Evolutionary conservation across 1,140 invertebrate species (phyloP).

Genomic region (Cotesia vestalis): DNA sequence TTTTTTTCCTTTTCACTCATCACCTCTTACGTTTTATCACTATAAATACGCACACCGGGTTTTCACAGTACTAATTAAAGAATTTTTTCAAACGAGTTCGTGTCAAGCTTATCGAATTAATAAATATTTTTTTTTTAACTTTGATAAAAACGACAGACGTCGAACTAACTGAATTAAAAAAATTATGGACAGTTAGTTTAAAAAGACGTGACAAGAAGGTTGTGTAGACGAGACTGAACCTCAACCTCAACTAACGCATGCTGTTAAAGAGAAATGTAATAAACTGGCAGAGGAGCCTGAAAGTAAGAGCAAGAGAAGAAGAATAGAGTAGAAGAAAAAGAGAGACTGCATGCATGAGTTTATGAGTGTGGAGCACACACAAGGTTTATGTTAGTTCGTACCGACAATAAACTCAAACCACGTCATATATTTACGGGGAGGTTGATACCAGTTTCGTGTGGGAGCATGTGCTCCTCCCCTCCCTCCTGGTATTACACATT

Average conservation of each 20-base stretch:
- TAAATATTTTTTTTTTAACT: no score
- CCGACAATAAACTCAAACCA: constrained; percentile 59
- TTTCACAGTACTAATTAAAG: neutral
- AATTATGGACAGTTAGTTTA: neutral
- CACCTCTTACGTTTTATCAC: constrained; percentile 9
- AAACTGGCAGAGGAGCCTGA: neutral
- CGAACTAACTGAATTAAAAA: no score
- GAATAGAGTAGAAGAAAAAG: constrained; percentile 37
- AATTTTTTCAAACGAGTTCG: no score
- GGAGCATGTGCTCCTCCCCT: constrained; percentile 7
- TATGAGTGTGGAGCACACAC: neutral
- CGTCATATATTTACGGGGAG: neutral
- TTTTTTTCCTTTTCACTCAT: constrained; percentile 5
- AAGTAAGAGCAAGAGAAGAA: constrained; percentile 7
- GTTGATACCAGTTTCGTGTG: constrained; percentile 22
- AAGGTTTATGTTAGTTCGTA: constrained; percentile 39
- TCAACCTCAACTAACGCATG: constrained; percentile 37
- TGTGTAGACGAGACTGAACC: constrained; percentile 53
- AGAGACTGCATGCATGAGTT: neutral
- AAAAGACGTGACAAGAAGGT: constrained; percentile 45
- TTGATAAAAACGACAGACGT: no score
- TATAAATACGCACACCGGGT: neutral
- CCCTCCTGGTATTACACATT: neutral
- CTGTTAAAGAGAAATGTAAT: neutral
- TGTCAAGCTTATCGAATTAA: no score